phyloP scores from a whole-genome alignment of 2,797 vertebrate species.

The Hozukius guyotensis region DNA sequence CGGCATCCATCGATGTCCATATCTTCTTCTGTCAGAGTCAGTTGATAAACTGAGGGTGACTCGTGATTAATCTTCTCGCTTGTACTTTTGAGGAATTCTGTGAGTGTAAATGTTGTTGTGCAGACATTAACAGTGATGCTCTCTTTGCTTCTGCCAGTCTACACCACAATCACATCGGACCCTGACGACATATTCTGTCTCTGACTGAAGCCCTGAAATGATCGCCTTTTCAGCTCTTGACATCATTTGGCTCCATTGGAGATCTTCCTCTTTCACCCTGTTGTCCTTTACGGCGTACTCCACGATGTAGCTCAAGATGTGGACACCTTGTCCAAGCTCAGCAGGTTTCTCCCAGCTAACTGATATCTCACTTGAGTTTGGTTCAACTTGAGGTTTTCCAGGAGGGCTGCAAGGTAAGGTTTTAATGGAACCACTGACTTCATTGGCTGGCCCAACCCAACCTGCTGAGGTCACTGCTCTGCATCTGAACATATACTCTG shows the following conservation, averaged over 20 bases:
- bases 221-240: neutral
- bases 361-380: slow-evolving; percentile 24
- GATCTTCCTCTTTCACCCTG: neutral
- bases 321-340: slow-evolving; percentile 27
- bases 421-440: slow-evolving; percentile 20
- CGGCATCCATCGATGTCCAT: neutral
- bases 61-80: neutral
- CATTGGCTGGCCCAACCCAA: slow-evolving; percentile 17
- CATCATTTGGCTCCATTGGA: slow-evolving; percentile 13
- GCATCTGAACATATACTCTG: slow-evolving; percentile 61
- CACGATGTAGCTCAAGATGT: slow-evolving; percentile 25
- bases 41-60: slow-evolving; percentile 8
- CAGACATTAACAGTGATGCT: neutral
- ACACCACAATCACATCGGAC: slow-evolving; percentile 55
- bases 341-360: slow-evolving; percentile 45
- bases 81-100: slow-evolving; percentile 1
- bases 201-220: slow-evolving; percentile 37
- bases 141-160: slow-evolving; percentile 34
- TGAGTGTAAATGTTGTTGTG: neutral
- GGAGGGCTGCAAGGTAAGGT: slow-evolving; percentile 45
- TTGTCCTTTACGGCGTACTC: slow-evolving; percentile 12
- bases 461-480: slow-evolving; percentile 52
- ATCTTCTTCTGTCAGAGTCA: slow-evolving; percentile 11
- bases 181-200: slow-evolving; percentile 38
- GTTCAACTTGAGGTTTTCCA: slow-evolving; percentile 5